These are phyloP conservation scores for Stramonita haemastoma DNA, from an alignment of 2,888 invertebrate genomes.

Conservation along the genomic window DNA sequence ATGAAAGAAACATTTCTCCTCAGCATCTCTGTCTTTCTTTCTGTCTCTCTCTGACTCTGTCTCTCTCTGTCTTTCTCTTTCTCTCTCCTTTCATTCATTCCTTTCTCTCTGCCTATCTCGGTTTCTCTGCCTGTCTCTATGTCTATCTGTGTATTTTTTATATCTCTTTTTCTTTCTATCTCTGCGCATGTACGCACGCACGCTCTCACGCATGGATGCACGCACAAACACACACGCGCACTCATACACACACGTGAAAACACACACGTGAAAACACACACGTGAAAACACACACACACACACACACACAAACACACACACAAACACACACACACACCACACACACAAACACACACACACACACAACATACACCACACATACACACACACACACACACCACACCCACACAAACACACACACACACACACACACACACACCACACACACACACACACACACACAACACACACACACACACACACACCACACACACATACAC, in stretches of 20 bases:
- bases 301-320: background rate
- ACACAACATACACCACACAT: background rate
- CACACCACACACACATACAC: background rate
- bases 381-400: background rate
- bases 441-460: background rate
- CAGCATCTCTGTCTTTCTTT: no score
- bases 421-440: slow-evolving; percentile 1
- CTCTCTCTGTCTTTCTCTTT: no score
- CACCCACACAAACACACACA: background rate
- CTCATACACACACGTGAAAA: background rate
- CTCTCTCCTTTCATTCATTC: no score
- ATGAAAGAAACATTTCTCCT: no score
- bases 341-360: background rate
- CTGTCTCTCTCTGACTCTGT: no score
- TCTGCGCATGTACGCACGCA: background rate
- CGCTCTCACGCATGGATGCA: background rate
- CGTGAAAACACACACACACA: background rate
- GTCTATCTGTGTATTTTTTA: no score
- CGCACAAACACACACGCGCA: background rate
- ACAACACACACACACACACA: background rate
- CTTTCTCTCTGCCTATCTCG: no score
- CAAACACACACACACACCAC: background rate
- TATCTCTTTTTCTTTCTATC: no score
- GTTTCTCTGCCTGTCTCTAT: no score
- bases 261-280: background rate